A percentile compares a stretch with the other conserved stretches of the same genome.
phyloP scores from a whole-genome alignment of 1,140 invertebrate genomes.

The Eulimnadia texana region DNA sequence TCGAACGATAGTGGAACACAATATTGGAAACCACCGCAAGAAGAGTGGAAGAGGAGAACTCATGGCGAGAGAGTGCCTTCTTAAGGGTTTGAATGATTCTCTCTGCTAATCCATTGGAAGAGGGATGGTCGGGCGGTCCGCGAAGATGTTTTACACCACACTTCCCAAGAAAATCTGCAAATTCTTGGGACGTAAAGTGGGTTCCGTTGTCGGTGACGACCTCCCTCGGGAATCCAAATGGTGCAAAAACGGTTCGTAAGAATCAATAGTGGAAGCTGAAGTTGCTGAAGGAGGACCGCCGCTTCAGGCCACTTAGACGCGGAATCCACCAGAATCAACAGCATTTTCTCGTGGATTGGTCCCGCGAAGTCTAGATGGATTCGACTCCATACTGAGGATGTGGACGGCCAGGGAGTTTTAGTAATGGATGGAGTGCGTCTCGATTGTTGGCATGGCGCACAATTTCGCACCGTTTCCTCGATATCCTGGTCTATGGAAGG shows the following conservation, averaged over 20 bases:
- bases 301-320: slow-evolving; percentile 32
- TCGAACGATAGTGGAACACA: slow-evolving; percentile 15
- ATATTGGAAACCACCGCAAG: neutral
- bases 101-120: slow-evolving; percentile 15
- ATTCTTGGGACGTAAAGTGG: slow-evolving; percentile 30
- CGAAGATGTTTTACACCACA: slow-evolving; percentile 27
- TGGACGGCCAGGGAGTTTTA: slow-evolving; percentile 25
- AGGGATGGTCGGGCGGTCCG: slow-evolving; percentile 5
- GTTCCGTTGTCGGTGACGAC: slow-evolving; percentile 32
- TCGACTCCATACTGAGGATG: slow-evolving; percentile 29
- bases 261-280: slow-evolving; percentile 19
- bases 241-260: slow-evolving; percentile 26
- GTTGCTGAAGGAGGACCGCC: slow-evolving; percentile 18
- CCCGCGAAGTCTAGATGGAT: slow-evolving; percentile 36
- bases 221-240: slow-evolving; percentile 28
- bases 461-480: slow-evolving; percentile 23
- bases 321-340: slow-evolving; percentile 31
- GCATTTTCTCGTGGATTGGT: slow-evolving; percentile 27
- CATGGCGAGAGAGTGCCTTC: neutral
- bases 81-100: slow-evolving; percentile 11
- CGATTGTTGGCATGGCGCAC: slow-evolving; percentile 24
- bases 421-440: slow-evolving; percentile 27
- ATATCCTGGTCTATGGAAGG: slow-evolving; percentile 32
- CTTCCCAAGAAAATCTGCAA: slow-evolving; percentile 27
- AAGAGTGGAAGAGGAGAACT: neutral